Evolutionary conservation across 2,113 vertebrate genomes (phyloP), one percentile per base, ranked within the genome.

Genomic region (Coracopsis vasa): DNA sequence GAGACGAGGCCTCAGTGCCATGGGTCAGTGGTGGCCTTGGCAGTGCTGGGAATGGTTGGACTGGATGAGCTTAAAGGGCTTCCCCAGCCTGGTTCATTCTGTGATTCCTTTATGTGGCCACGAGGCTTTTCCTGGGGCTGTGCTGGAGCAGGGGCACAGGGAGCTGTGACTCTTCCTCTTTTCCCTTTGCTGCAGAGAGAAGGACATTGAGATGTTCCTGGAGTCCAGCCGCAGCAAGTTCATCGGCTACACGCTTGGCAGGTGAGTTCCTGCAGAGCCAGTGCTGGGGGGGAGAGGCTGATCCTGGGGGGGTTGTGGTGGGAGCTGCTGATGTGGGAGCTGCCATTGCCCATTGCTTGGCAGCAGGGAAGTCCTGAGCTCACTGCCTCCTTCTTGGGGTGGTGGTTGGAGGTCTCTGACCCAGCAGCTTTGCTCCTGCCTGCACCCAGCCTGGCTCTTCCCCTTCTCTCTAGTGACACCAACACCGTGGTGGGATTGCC

Each of bases 161-260:
- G 16, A 47, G 31, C 9, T 45, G 62, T 21, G 77, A 73, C 70
- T 51, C 24, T 88, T 58, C 67, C 71, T 66, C 28, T 56, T 86
- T 8, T 67, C 27, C 86, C 19, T 64, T 94, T 90, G 45, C 60
- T 90, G 92, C 97, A 99, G 99, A 80, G 99, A 99, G 97, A 99
- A 99, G 77, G 99, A 99, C 96, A 99, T 99, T 15, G 99, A 99
- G 97, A 99, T 99, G 96, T 99, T 99, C 97, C 97, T 99, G 39
- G 99, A 99, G 81, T 99, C 99, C 71, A 99, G 99, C 96, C 98
- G 99, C 96, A 99, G 99, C 98, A 99, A 99, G 97, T 99, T 99
- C 96, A 99, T 99, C 2, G 99, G 99, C 54, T 99, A 99, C 96
- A 99, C 99, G 0, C 98, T 99, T 39, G 99, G 99, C 97, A 99